Evolutionary conservation across 2,888 invertebrate genomes (phyloP), one percentile per base, ranked within the genome.

Genomic region (Drosophila recens): DNA sequence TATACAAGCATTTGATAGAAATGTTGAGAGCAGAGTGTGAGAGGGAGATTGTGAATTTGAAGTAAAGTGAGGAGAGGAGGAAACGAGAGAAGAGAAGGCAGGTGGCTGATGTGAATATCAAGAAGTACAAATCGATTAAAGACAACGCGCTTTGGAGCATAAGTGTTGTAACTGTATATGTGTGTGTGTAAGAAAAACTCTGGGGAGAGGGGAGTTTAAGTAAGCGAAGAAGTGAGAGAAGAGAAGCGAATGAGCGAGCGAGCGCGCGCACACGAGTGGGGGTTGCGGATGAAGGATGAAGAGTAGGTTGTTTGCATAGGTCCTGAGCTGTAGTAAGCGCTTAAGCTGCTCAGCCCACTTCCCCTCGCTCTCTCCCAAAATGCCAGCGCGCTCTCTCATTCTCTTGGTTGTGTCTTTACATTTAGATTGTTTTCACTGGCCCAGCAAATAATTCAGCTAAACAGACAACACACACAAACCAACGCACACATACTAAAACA

Each of bases 61-160:
- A 36, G 57, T 10, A 17, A 40, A 65, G 49, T 5, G 43, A n/a
- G 38, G 56, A 51, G 68, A 4, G 30, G 57, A 17, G 48, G 17
- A 61, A 46, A 8, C 38, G 15, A 33, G 49, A 52, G 63, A 38
- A 45, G 15, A 43, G 53, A 43, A 49, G 68, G 67, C 72, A 40
- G 62, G 65, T 20, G 61, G 52, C 59, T 73, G 75, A 77, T 89
- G 81, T 81, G 81, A 90, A 86, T 87, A 87, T 90, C 80, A 85
- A 87, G 78, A 83, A 86, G 82, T 80, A 83, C 84, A 89, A 86
- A 89, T 86, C 89, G 90, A 89, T 90, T 89, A 87, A 89, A 90
- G 80, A 73, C 87, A 84, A 77, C 85, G 79, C 80, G 73, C 67
- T 67, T 72, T 77, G 63, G 54, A 80, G 77, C 70, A 61, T 75